Evolutionary conservation across 1,140 invertebrate genomes (phyloP), one percentile per base, ranked within the genome.

Genomic region (Drosophila littoralis): DNA sequence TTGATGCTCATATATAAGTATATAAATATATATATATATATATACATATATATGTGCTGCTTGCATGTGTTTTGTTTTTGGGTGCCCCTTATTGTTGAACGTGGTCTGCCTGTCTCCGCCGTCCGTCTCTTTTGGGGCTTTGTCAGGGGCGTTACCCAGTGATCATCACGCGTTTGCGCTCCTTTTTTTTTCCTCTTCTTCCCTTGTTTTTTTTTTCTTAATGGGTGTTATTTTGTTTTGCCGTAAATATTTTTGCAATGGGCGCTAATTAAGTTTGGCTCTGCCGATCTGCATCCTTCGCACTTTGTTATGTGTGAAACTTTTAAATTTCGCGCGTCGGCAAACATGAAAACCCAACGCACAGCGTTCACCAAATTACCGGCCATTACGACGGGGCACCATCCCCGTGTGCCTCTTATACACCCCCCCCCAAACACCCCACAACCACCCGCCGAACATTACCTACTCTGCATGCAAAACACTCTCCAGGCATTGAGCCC

Each of bases 151-250:
- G 89, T 91, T 91, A 81, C 89, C 89, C 78, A 83, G 84, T 91
- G 89, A 91, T 91, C 89, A 91, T 91, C 89, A 91, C 89, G 89
- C 89, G 90, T 91, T 91, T 91, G 84, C 88, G 77, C 81, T 79
- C 60, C 66, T 67, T 42, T 72, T 48, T 28, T 33, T 42, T 6
- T 17, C n/a, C 6, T 17, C n/a, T 1, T 15, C 61, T 45, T 46
- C 17, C 12, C 7, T 43, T 42, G 1, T 10, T 50, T 58, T 42
- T 64, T 68, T 60, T 71, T 55, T 59, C 85, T 91, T 91, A 91
- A 90, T 91, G 88, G 88, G 88, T 91, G 88, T 91, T 91, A 89
- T 89, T 89, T 89, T 89, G 84, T 89, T 84, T 89, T 81, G 84
- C 84, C 80, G 84, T 89, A 89, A 89, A 89, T 89, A 89, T 89